Evolutionary conservation across 2,113 vertebrate genomes (phyloP).

Genomic region (Rynchops niger): DNA sequence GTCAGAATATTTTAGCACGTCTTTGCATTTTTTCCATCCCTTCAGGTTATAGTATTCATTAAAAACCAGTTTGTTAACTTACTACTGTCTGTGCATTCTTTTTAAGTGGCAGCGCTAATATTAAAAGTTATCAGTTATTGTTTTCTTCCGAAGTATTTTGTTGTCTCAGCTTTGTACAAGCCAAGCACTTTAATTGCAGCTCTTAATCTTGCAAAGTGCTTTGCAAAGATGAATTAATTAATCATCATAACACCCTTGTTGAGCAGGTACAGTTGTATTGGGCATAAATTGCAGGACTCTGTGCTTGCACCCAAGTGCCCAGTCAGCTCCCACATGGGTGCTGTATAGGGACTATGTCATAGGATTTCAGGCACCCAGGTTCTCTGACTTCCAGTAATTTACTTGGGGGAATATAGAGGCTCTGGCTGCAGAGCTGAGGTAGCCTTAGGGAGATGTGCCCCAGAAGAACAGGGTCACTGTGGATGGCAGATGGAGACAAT

Average conservation of each 20-base stretch:
- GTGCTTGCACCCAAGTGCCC: neutral
- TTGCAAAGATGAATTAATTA: constrained; percentile 40
- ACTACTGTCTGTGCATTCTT: neutral
- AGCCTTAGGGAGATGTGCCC: neutral
- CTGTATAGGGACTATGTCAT: neutral
- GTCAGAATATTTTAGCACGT: constrained; percentile 1
- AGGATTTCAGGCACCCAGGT: neutral
- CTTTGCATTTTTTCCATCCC: neutral
- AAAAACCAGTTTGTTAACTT: constrained; percentile 44
- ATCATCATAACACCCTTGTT: constrained; percentile 4
- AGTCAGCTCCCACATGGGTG: neutral
- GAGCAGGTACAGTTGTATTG: neutral
- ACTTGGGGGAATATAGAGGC: neutral
- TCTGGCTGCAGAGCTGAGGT: neutral
- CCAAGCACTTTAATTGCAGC: constrained; percentile 34
- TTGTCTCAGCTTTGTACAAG: constrained; percentile 58
- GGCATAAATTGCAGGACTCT: neutral
- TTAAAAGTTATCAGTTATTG: constrained; percentile 38
- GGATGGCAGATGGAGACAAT: neutral
- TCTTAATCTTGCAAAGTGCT: constrained; percentile 56
- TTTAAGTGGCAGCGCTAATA: constrained; percentile 5
- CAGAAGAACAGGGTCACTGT: neutral
- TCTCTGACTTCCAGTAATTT: neutral
- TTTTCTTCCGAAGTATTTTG: constrained; percentile 52
- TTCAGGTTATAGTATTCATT: constrained; percentile 24